These are phyloP conservation scores for Tenodera sinensis DNA, from an alignment of 2,888 invertebrate species.

Conservation along the genomic window DNA sequence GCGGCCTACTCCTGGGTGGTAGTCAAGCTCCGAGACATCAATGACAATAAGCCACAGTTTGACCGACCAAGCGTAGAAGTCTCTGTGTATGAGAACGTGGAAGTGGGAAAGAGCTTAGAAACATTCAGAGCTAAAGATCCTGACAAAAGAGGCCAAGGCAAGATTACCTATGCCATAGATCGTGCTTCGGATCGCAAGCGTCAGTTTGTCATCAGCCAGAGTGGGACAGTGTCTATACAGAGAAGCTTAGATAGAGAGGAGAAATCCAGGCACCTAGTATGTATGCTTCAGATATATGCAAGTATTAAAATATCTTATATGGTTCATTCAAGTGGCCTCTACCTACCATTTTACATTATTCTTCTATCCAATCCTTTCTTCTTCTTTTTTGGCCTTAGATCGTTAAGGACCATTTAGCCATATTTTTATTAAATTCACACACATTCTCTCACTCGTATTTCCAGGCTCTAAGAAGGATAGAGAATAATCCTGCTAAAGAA, in stretches of 20 bases:
- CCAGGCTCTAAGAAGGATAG: too few relatives aligned
- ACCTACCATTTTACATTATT: too few relatives aligned
- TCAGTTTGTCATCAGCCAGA: constrained; percentile 51
- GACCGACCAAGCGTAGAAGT: constrained; percentile 49
- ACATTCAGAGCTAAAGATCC: constrained; percentile 33
- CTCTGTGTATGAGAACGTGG: constrained; percentile 48
- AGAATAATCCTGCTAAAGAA: too few relatives aligned
- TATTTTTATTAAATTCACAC: too few relatives aligned
- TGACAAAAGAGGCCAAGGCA: constrained; percentile 25
- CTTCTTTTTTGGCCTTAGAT: too few relatives aligned
- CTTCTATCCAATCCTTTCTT: too few relatives aligned
- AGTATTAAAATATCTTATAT: too few relatives aligned
- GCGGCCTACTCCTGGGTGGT: constrained; percentile 49
- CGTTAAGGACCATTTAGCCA: too few relatives aligned
- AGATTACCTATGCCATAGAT: constrained; percentile 45
- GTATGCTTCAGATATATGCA: background rate
- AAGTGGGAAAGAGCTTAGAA: constrained; percentile 48
- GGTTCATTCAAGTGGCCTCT: too few relatives aligned
- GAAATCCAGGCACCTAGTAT: constrained; percentile 7
- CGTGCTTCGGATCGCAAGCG: constrained; percentile 50
- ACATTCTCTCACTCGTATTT: too few relatives aligned
- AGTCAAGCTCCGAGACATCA: constrained; percentile 49
- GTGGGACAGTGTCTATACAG: constrained; percentile 37
- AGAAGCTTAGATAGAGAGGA: constrained; percentile 18
- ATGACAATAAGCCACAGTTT: constrained; percentile 53